Percentiles rank a stretch among this genome's conserved stretches.
These are phyloP conservation scores for Diabrotica undecimpunctata DNA, from an alignment of 1,140 invertebrate genomes.

Conservation along the genomic window DNA sequence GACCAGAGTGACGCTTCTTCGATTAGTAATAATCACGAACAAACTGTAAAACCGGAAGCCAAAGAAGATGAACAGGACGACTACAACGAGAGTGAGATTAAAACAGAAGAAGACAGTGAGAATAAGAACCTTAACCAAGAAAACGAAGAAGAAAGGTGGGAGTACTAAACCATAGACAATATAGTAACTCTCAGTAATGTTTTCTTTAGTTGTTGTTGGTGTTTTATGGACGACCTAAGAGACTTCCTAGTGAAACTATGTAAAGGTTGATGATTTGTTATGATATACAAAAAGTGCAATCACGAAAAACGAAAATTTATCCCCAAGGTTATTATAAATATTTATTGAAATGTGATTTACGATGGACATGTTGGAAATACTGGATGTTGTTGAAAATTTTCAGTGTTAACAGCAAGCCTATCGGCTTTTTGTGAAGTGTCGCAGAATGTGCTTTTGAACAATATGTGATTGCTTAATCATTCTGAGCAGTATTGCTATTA, in stretches of 20 bases:
- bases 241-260: slow-evolving; percentile 13
- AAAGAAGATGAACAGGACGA: slow-evolving; percentile 29
- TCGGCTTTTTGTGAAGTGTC: too few species aligned
- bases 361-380: slow-evolving; percentile 11
- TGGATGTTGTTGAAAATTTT: slow-evolving; percentile 10
- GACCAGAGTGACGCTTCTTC: slow-evolving; percentile 55
- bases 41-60: slow-evolving; percentile 38
- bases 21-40: slow-evolving; percentile 48
- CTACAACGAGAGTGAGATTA: slow-evolving; percentile 18
- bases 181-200: slow-evolving; percentile 13
- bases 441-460: too few species aligned
- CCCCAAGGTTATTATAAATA: slow-evolving; percentile 21
- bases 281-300: slow-evolving; percentile 41
- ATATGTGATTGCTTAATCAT: too few species aligned
- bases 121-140: slow-evolving; percentile 38
- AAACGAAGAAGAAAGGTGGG: slow-evolving; percentile 48
- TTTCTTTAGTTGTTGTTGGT: slow-evolving; percentile 18
- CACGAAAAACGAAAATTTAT: slow-evolving; percentile 30
- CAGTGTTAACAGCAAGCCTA: neutral
- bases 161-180: slow-evolving; percentile 37
- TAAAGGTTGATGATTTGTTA: slow-evolving; percentile 22
- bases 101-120: slow-evolving; percentile 29
- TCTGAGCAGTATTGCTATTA: too few species aligned
- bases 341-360: slow-evolving; percentile 21
- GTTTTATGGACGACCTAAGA: slow-evolving; percentile 21